Percentiles rank a stretch among this genome's conserved stretches.
Conservation (phyloP, 1,140 invertebrate genomes). For the Aphelinus atriplicis region DNA sequence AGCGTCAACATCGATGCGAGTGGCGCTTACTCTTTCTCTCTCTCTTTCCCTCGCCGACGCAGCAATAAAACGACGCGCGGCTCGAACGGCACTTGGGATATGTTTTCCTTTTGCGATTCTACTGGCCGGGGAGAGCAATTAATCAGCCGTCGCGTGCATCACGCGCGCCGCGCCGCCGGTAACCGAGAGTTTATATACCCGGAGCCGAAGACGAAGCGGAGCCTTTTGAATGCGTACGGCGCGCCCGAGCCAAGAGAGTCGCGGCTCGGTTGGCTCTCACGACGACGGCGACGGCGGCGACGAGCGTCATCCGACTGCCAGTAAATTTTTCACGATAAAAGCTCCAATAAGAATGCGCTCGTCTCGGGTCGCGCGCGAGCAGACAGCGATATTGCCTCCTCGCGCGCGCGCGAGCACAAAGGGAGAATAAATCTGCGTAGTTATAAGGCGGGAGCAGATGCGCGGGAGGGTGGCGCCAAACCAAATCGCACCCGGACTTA, state of each 20-base stretch:
- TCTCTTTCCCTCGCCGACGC: neutral
- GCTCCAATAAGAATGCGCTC: slow-evolving; percentile 31
- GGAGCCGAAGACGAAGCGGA: slow-evolving; percentile 11
- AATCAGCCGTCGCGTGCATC: slow-evolving; percentile 8
- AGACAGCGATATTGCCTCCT: too few species aligned
- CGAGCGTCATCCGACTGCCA: slow-evolving; percentile 18
- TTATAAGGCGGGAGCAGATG: too few species aligned
- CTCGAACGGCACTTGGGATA: neutral
- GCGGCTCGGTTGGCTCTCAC: too few species aligned
- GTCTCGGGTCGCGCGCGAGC: neutral
- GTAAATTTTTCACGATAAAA: slow-evolving; percentile 37
- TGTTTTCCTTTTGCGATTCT: neutral
- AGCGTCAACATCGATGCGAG: neutral
- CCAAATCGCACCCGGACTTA: too few species aligned
- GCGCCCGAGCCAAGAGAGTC: slow-evolving; percentile 14
- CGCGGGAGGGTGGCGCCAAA: too few species aligned
- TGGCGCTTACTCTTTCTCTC: neutral
- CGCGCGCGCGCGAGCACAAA: neutral
- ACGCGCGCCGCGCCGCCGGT: neutral
- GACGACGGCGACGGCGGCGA: neutral
- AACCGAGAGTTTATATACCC: neutral
- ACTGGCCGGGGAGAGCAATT: slow-evolving; percentile 17
- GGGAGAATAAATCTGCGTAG: neutral
- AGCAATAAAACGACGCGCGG: slow-evolving; percentile 1
- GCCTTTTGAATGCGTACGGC: slow-evolving; percentile 22